A percentile compares a stretch with the other conserved stretches of the same genome.
Evolutionary conservation across 2,113 vertebrate species (phyloP).

Genomic region (Noturus placidus): DNA sequence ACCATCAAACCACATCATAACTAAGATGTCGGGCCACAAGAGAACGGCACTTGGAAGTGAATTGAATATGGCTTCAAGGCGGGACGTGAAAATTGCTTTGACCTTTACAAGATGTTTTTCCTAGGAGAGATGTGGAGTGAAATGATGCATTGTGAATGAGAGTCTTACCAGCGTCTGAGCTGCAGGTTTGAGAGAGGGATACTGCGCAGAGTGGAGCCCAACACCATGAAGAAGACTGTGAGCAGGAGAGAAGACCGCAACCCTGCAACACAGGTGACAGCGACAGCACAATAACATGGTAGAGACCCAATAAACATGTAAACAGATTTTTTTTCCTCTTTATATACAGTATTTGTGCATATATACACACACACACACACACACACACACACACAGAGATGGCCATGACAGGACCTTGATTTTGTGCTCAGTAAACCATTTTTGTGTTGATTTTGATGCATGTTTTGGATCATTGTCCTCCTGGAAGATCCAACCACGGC

Average conservation of each 20-base stretch:
- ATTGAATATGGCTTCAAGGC: constrained; percentile 9
- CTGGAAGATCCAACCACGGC: too few species aligned
- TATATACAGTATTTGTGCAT: too few species aligned
- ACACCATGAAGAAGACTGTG: constrained; percentile 85
- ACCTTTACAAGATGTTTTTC: constrained; percentile 7
- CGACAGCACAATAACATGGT: neutral
- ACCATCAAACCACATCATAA: constrained; percentile 28
- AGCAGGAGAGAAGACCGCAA: constrained; percentile 87
- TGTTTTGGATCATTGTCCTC: too few species aligned
- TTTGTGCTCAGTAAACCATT: too few species aligned
- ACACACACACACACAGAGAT: too few species aligned
- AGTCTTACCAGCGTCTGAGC: constrained; percentile 81
- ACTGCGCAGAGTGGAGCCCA: constrained; percentile 84
- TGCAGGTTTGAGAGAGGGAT: constrained; percentile 79
- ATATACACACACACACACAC: too few species aligned
- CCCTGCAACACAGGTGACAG: constrained; percentile 72
- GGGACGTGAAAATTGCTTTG: constrained; percentile 7
- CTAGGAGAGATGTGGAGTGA: neutral
- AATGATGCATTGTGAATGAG: neutral
- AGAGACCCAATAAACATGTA: neutral
- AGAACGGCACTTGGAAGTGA: constrained; percentile 15
- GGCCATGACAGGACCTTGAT: too few species aligned
- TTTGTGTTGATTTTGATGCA: too few species aligned
- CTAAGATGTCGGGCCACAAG: neutral
- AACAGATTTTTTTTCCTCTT: neutral